Conservation (phyloP, 2,888 invertebrate genomes). For the Spisula solida region DNA sequence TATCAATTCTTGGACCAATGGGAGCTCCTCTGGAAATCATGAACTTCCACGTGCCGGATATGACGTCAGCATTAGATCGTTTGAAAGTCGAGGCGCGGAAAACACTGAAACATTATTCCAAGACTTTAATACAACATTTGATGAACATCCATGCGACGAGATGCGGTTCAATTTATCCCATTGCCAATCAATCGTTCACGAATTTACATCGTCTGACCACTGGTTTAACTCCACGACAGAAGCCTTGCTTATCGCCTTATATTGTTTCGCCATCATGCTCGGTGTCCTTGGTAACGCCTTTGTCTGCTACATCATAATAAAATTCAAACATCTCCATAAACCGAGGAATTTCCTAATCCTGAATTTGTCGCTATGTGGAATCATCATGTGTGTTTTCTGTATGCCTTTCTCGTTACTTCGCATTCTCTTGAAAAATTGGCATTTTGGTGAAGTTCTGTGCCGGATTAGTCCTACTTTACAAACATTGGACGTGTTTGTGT, state of each 20-base stretch:
- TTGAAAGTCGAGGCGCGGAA: not conserved
- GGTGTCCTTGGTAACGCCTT: slow-evolving; percentile 81
- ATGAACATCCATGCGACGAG: not conserved
- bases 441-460: slow-evolving; percentile 81
- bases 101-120: not conserved
- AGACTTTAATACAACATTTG: not conserved
- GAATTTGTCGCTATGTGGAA: slow-evolving; percentile 83
- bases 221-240: slow-evolving; percentile 74
- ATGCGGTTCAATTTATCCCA: slow-evolving; percentile 15
- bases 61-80: slow-evolving; percentile 10
- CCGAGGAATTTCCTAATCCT: slow-evolving; percentile 80
- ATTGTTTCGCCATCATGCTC: slow-evolving; percentile 76
- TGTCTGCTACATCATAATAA: slow-evolving; percentile 78
- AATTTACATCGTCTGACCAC: slow-evolving; percentile 70
- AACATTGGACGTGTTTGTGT: slow-evolving; percentile 83
- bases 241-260: slow-evolving; percentile 74
- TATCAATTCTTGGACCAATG: too few relatives aligned
- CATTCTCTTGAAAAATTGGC: slow-evolving; percentile 83
- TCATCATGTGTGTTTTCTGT: slow-evolving; percentile 81
- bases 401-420: slow-evolving; percentile 84
- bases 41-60: not conserved
- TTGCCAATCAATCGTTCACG: slow-evolving; percentile 62
- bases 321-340: slow-evolving; percentile 68
- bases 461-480: slow-evolving; percentile 81
- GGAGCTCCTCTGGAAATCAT: too few relatives aligned